phyloP scores from a whole-genome alignment of 2,113 vertebrate species.

The Riparia riparia region DNA sequence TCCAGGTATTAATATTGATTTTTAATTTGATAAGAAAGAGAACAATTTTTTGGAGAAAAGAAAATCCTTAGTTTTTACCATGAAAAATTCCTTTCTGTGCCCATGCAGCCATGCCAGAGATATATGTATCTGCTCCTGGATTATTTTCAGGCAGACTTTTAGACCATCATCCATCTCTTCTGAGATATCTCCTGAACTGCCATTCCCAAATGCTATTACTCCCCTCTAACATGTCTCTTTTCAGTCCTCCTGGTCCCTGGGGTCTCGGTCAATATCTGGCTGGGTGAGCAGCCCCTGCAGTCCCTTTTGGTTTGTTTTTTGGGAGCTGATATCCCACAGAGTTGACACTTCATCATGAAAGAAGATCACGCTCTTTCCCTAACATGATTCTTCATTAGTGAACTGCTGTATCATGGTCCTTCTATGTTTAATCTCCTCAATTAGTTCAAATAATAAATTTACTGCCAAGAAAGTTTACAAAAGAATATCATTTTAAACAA shows the following conservation, averaged over 20 bases:
- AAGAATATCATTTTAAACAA: constrained; percentile 9
- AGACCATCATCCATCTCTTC: not conserved
- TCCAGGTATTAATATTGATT: not conserved
- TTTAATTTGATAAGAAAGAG: not conserved
- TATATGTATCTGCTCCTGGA: not conserved
- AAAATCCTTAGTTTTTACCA: not conserved
- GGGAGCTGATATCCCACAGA: not conserved
- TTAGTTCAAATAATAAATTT: constrained; percentile 37
- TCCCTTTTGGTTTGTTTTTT: not conserved
- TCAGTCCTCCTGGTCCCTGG: not conserved
- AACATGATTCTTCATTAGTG: not conserved
- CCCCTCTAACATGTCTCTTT: not conserved
- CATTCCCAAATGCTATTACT: not conserved
- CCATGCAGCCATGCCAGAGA: not conserved
- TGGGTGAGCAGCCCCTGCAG: not conserved
- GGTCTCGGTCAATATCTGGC: not conserved
- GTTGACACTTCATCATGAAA: not conserved
- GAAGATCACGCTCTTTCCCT: not conserved
- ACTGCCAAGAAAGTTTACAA: constrained; percentile 40
- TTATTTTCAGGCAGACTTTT: not conserved
- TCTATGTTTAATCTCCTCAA: constrained; percentile 26
- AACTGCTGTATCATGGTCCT: not conserved
- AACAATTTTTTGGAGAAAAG: not conserved
- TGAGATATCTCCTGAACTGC: not conserved
- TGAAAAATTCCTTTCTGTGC: not conserved